These are phyloP conservation scores for Centruroides sculpturatus DNA, from an alignment of 1,140 invertebrate genomes.

Conservation along the genomic window DNA sequence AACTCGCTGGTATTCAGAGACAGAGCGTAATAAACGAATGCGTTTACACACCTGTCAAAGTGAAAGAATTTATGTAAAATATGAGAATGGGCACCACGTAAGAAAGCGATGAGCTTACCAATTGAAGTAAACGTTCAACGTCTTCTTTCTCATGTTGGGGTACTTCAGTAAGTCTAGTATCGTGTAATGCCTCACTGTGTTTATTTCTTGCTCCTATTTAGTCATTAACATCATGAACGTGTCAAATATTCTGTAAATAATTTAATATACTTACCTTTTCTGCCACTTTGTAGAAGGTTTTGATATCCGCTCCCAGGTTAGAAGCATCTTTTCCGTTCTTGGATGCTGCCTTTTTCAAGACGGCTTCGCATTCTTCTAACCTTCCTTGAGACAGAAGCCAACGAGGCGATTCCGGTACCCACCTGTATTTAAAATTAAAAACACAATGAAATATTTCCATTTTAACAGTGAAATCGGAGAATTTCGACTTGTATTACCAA, in stretches of 20 bases:
- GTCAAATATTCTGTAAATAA: too few relatives aligned
- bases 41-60: slow-evolving; percentile 52
- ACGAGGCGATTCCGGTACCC: slow-evolving; percentile 65
- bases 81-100: too few relatives aligned
- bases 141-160: slow-evolving; percentile 50
- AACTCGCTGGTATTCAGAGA: slow-evolving; percentile 62
- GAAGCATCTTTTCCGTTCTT: slow-evolving; percentile 38
- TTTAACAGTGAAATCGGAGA: too few relatives aligned
- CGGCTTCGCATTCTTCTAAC: slow-evolving; percentile 46
- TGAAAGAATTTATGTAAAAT: too few relatives aligned
- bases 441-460: too few relatives aligned
- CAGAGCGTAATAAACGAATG: slow-evolving; percentile 63
- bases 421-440: slow-evolving; percentile 25
- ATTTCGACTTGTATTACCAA: neutral
- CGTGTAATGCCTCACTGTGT: neutral
- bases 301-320: neutral
- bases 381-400: slow-evolving; percentile 62
- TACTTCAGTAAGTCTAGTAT: slow-evolving; percentile 54
- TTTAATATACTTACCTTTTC: too few relatives aligned
- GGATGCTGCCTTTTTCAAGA: slow-evolving; percentile 51
- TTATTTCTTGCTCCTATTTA: too few relatives aligned
- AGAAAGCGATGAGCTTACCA: slow-evolving; percentile 36
- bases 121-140: slow-evolving; percentile 57
- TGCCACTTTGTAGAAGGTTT: neutral
- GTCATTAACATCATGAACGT: too few relatives aligned